A percentile compares a stretch with the other conserved stretches of the same genome.
phyloP scores from a whole-genome alignment of 1,140 invertebrate species.

The Drosophila equinoxialis region DNA sequence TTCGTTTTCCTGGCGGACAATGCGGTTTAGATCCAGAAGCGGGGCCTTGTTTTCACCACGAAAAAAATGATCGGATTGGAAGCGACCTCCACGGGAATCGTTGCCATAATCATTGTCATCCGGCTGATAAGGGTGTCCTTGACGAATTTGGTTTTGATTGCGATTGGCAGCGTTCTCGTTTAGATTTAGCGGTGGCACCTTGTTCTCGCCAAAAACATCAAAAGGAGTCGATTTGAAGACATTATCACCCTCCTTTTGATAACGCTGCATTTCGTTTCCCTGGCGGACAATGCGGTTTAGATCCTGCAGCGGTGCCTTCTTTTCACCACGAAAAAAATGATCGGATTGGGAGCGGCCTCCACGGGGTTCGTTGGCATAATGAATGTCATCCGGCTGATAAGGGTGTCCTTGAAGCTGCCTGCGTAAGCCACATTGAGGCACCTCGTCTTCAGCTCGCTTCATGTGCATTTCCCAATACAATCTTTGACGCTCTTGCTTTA shows the following conservation, averaged over 20 bases:
- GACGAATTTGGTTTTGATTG: constrained; percentile 73
- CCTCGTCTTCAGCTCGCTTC: constrained; percentile 91
- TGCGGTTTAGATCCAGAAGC: constrained; percentile 82
- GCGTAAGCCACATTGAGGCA: constrained; percentile 87
- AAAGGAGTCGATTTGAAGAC: too few species aligned
- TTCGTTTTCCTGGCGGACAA: constrained; percentile 91
- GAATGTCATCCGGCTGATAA: not conserved
- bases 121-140: not conserved
- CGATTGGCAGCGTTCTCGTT: not conserved
- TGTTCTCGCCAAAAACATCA: too few species aligned
- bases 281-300: too few species aligned
- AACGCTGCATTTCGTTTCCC: too few species aligned
- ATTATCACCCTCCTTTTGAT: too few species aligned
- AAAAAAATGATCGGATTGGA: not conserved
- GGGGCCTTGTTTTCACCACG: not conserved
- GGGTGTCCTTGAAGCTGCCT: not conserved
- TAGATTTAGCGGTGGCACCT: too few species aligned
- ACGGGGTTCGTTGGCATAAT: not conserved
- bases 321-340: not conserved
- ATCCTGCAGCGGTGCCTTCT: not conserved
- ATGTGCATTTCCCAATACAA: constrained; percentile 94
- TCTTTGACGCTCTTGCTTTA: constrained; percentile 93
- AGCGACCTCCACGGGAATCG: not conserved
- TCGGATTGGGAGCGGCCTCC: not conserved
- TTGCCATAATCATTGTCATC: not conserved